Percentiles rank a stretch among this genome's conserved stretches.
These are phyloP conservation scores for Sussaba pulchella DNA, from an alignment of 2,888 invertebrate genomes.

Conservation along the genomic window DNA sequence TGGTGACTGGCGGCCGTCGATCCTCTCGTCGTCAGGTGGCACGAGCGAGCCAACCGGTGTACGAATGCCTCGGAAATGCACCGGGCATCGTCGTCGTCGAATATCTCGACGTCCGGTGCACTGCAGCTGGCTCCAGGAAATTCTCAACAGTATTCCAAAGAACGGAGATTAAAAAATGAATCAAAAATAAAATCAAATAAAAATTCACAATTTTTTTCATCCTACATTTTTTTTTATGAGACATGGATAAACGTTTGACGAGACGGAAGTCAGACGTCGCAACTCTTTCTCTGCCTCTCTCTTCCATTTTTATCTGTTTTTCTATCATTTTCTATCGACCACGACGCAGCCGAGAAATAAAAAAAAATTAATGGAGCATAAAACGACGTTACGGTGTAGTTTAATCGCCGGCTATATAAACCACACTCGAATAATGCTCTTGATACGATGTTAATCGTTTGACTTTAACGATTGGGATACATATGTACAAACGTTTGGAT, in stretches of 20 bases:
- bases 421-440: conserved; percentile 16
- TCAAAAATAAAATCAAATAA: no score
- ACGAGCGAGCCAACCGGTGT: conserved; percentile 58
- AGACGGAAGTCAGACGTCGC: not conserved
- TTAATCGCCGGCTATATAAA: conserved; percentile 15
- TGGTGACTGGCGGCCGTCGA: conserved; percentile 46
- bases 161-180: conserved; percentile 15
- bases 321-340: no score
- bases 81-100: conserved; percentile 4
- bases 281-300: not conserved
- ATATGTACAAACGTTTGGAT: conserved; percentile 2
- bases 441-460: conserved; percentile 41
- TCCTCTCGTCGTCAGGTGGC: conserved; percentile 63
- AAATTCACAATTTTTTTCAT: conserved; percentile 24
- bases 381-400: conserved; percentile 19
- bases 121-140: conserved; percentile 4
- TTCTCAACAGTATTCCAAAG: not conserved
- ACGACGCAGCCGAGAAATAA: not conserved
- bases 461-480: conserved; percentile 30
- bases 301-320: no score
- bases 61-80: conserved; percentile 51
- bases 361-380: not conserved
- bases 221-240: not conserved
- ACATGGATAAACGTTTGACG: conserved; percentile 44
- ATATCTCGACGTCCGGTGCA: conserved; percentile 18